phyloP scores from a whole-genome alignment of 2,113 vertebrate genomes.

The Lota lota region DNA sequence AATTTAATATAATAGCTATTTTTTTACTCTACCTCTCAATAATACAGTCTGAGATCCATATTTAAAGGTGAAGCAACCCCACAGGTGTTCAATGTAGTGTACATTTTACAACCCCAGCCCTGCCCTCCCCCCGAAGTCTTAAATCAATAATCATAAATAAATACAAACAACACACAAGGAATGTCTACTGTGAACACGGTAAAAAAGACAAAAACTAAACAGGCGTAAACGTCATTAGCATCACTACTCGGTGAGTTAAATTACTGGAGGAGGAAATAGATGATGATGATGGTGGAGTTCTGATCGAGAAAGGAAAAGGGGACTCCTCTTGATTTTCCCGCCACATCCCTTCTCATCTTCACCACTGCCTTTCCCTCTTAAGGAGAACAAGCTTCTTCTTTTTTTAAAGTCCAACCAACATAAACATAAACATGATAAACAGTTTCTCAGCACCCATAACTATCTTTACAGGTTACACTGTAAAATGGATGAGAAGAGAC shows the following conservation, averaged over 20 bases:
- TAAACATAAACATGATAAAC: conserved; percentile 65
- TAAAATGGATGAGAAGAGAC: conserved; percentile 66
- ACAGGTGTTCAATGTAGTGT: conserved; percentile 84
- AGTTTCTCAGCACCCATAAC: conserved; percentile 61
- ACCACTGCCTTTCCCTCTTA: conserved; percentile 36
- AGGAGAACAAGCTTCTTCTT: conserved; percentile 63
- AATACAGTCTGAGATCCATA: conserved; percentile 84
- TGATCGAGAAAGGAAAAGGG: conserved; percentile 59
- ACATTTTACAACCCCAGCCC: conserved; percentile 64
- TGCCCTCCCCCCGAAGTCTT: conserved; percentile 58
- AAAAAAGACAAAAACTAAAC: conserved; percentile 82
- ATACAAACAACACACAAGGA: conserved; percentile 97
- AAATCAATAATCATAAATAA: conserved; percentile 99
- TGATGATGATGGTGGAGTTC: conserved; percentile 61
- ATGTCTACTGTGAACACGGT: conserved; percentile 96
- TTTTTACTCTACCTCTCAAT: conserved; percentile 84
- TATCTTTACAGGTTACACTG: conserved; percentile 65
- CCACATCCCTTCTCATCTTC: conserved; percentile 19
- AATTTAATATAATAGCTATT: conserved; percentile 78
- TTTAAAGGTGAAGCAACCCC: conserved; percentile 88
- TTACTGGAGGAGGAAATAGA: conserved; percentile 70
- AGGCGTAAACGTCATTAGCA: conserved; percentile 83
- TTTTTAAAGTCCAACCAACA: conserved; percentile 41
- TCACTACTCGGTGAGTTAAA: conserved; percentile 81
- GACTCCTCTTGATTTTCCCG: background rate